Evolutionary conservation across 2,888 invertebrate species (phyloP).

Genomic region (Parapristionchus giblindavisi): DNA sequence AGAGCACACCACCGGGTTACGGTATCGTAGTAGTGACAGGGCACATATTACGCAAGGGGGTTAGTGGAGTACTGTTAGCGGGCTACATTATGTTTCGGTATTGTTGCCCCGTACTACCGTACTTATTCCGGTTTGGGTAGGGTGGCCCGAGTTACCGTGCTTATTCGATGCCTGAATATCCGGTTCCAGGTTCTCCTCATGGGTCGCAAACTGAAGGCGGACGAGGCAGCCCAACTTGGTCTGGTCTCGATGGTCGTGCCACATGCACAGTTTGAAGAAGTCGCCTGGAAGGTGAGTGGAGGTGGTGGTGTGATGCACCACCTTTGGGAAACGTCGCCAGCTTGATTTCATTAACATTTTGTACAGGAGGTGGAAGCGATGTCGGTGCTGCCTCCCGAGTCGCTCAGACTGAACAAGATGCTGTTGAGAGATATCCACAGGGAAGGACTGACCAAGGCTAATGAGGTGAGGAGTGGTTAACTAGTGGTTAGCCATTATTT

Average conservation of each 20-base stretch:
- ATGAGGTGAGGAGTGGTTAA: constrained; percentile 51
- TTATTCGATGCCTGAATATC: background rate
- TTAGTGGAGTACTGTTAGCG: too few species aligned
- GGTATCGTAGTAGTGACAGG: too few species aligned
- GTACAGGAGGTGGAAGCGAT: constrained; percentile 34
- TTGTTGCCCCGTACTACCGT: too few species aligned
- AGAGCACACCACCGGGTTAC: too few species aligned
- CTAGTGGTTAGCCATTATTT: too few species aligned
- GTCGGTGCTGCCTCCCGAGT: constrained; percentile 70
- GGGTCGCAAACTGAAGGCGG: constrained; percentile 81
- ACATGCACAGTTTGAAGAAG: constrained; percentile 4
- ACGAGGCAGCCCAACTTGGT: constrained; percentile 82
- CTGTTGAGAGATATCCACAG: constrained; percentile 77
- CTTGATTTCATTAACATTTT: background rate
- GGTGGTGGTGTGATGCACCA: background rate
- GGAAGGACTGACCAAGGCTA: constrained; percentile 72
- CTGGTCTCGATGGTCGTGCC: constrained; percentile 80
- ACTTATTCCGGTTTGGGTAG: too few species aligned
- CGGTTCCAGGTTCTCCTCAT: constrained; percentile 75
- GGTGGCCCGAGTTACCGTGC: too few species aligned
- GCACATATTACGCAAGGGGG: too few species aligned
- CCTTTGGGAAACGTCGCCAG: background rate
- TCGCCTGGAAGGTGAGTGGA: constrained; percentile 20
- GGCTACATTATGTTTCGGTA: too few species aligned
- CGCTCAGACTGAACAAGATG: constrained; percentile 79